Base-by-base conservation (phyloP, 2,113 vertebrate species). In the Leptocoma aspasia region DNA sequence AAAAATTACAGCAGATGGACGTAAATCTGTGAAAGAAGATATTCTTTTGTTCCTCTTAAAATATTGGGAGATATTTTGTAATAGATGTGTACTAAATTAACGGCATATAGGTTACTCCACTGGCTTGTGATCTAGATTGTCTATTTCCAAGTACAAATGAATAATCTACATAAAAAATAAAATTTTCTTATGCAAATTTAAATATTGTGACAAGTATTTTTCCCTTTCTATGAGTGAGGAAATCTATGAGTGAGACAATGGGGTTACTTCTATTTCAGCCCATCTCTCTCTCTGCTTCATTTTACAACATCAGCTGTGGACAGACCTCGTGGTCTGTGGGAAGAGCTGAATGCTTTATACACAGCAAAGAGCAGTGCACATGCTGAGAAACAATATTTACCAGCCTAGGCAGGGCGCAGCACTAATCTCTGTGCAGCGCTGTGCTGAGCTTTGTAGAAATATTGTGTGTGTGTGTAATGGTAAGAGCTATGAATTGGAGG, bases 241-340 rank as follows among this genome's bases (percentile, higher is more conserved):
- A 71, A 63, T 57, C 8, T 47, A 12, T 23, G 31, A 77, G 56
- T 49, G 42, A 45, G 41, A 68, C 57, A 61, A 13, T 37, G 30
- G 10, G 9, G 12, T 56, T 53, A 15, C 26, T 37, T 82, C 19
- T 83, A 2, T 69, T 78, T 64, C 33, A 76, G 20, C 21, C 33
- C 39, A 21, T 41, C 28, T 76, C 31, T 64, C 16, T 13, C 42
- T 64, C 54, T 78, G 13, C 57, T 83, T 82, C 18, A 33, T 64
- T 75, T 86, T 65, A 52, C 69, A 54, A 10, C 49, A 73, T 50
- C 47, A 44, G 8, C 19, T 70, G 35, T 13, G 61, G 76, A 56
- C 33, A 27, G 57, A 15, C 0, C 0, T 30, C 0, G 1, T 47
- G 64, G 45, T 68, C 41, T 64, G 50, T 6, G 8, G 54, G 22